These are phyloP conservation scores for Sternarchorhynchus goeldii DNA, from an alignment of 2,797 vertebrate species.

Conservation along the genomic window DNA sequence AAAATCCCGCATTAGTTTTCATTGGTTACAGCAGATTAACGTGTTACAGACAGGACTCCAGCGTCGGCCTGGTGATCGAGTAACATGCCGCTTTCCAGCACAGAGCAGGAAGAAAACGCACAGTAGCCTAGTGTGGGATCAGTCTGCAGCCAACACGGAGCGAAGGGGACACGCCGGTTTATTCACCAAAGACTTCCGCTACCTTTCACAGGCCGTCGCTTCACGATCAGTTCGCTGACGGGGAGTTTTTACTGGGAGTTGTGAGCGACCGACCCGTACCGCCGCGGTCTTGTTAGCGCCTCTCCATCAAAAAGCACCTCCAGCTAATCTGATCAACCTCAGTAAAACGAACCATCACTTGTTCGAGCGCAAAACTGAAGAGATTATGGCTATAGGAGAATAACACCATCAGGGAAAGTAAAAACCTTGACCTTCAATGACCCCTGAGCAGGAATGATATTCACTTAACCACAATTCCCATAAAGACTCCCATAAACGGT, in stretches of 20 bases:
- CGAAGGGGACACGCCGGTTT: slow-evolving; percentile 27
- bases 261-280: slow-evolving; percentile 5
- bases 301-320: too few species aligned
- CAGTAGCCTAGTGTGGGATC: slow-evolving; percentile 27
- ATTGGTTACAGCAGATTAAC: slow-evolving; percentile 30
- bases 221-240: neutral
- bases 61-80: slow-evolving; percentile 29
- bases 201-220: neutral
- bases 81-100: slow-evolving; percentile 17
- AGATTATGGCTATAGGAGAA: neutral
- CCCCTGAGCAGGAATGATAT: neutral
- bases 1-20: neutral
- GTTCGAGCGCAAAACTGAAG: neutral
- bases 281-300: neutral
- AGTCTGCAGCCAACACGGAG: slow-evolving; percentile 66
- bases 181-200: too few species aligned
- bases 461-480: neutral
- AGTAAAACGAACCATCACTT: neutral
- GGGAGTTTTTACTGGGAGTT: neutral
- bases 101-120: neutral
- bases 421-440: neutral
- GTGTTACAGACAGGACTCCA: slow-evolving; percentile 27
- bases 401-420: neutral
- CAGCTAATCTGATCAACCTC: neutral
- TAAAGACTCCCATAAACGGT: neutral